Percentiles rank a stretch among this genome's conserved stretches.
phyloP scores from a whole-genome alignment of 2,888 invertebrate genomes.

The Patella ulyssiponensis region DNA sequence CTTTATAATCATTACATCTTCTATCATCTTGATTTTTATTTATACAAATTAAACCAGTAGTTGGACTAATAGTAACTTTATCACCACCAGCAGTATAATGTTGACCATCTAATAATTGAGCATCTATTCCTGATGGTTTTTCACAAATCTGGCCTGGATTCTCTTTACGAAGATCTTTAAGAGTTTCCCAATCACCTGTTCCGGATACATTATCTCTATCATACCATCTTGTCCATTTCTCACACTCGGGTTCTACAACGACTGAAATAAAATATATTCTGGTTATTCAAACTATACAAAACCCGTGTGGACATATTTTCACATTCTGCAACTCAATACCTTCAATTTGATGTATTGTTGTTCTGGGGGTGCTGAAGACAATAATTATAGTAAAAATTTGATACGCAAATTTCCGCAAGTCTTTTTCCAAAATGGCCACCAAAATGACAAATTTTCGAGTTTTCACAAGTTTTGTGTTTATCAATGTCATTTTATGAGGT shows the following conservation, averaged over 20 bases:
- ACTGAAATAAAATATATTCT: neutral
- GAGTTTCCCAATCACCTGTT: constrained; percentile 3
- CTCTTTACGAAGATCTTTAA: neutral
- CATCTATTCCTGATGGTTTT: neutral
- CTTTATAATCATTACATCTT: constrained; percentile 2
- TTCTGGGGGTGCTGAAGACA: no score
- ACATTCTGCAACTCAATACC: no score
- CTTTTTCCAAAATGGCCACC: no score
- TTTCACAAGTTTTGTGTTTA: no score
- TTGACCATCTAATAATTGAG: neutral
- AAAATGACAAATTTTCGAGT: no score
- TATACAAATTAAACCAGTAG: neutral
- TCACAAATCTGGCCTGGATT: neutral
- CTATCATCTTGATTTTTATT: neutral
- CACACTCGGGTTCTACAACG: neutral
- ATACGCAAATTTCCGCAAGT: no score
- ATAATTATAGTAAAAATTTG: no score
- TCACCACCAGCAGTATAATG: neutral
- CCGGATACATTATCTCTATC: neutral
- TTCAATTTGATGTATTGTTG: no score
- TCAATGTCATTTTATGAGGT: no score
- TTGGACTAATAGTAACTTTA: neutral
- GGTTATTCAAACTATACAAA: no score
- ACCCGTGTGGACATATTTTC: no score
- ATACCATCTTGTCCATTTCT: neutral